Evolutionary conservation across 2,113 vertebrate genomes (phyloP).

Genomic region (Grallaria varia): DNA sequence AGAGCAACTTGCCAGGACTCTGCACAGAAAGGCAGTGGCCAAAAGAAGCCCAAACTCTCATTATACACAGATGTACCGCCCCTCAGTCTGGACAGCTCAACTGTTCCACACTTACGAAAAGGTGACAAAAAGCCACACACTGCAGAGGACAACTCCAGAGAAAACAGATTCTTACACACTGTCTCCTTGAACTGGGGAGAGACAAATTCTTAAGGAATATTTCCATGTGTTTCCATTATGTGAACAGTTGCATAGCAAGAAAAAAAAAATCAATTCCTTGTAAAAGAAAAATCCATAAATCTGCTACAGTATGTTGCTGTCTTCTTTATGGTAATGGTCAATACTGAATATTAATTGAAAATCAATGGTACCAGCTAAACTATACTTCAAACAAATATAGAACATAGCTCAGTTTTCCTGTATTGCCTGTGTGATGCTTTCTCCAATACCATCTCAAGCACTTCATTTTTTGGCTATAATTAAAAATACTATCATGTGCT

Average conservation of each 20-base stretch:
- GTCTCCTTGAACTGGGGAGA: neutral
- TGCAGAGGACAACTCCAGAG: neutral
- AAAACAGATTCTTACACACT: neutral
- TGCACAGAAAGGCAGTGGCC: neutral
- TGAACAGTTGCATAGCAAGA: neutral
- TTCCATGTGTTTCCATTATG: neutral
- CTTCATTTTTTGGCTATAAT: constrained; percentile 42
- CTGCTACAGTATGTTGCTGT: neutral
- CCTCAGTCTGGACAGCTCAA: neutral
- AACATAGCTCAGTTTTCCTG: neutral
- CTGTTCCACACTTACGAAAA: neutral
- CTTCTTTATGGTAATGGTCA: neutral
- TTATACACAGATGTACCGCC: neutral
- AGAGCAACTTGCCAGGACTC: neutral
- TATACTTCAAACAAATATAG: neutral
- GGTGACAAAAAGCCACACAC: neutral
- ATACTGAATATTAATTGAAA: constrained; percentile 35
- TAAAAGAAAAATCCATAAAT: neutral
- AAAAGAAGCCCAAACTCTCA: neutral
- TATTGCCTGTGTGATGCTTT: neutral
- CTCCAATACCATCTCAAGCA: neutral
- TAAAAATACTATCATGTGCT: neutral
- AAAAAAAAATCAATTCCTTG: neutral
- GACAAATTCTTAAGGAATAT: neutral
- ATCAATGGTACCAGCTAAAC: neutral